phyloP scores from a whole-genome alignment of 2,797 vertebrate genomes.

The Poliocrania exsul region DNA sequence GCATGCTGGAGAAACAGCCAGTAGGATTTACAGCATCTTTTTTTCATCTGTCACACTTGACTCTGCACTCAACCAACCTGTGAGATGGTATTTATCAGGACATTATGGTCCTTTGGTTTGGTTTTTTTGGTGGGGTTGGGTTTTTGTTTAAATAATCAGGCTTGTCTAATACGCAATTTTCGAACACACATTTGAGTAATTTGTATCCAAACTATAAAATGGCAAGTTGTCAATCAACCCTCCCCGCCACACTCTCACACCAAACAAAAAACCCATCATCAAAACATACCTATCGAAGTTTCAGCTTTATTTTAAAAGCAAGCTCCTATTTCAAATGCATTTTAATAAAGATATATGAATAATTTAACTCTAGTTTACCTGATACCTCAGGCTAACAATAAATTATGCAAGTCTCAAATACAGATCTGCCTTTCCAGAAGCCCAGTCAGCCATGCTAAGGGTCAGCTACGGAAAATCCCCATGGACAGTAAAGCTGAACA shows the following conservation, averaged over 20 bases:
- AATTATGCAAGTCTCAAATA: neutral
- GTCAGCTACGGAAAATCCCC: neutral
- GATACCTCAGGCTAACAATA: neutral
- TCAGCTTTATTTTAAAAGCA: neutral
- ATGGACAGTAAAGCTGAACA: neutral
- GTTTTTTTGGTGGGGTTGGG: neutral
- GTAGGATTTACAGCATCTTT: neutral
- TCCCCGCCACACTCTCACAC: neutral
- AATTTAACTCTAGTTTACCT: constrained; percentile 15
- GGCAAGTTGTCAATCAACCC: neutral
- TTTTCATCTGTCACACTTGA: neutral
- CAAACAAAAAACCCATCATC: neutral
- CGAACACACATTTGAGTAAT: neutral
- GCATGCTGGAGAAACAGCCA: neutral
- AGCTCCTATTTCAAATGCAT: neutral
- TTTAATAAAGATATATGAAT: neutral
- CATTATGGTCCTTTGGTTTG: neutral
- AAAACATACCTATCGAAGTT: neutral
- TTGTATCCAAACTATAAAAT: neutral
- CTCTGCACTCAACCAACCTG: neutral
- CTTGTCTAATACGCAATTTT: neutral
- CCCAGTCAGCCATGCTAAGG: neutral
- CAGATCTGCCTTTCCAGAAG: neutral
- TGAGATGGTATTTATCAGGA: neutral
- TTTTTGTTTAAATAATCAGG: neutral